Evolutionary conservation across 2,888 invertebrate genomes (phyloP), one percentile per base, ranked within the genome.

Genomic region (Acanthoscelides obtectus): DNA sequence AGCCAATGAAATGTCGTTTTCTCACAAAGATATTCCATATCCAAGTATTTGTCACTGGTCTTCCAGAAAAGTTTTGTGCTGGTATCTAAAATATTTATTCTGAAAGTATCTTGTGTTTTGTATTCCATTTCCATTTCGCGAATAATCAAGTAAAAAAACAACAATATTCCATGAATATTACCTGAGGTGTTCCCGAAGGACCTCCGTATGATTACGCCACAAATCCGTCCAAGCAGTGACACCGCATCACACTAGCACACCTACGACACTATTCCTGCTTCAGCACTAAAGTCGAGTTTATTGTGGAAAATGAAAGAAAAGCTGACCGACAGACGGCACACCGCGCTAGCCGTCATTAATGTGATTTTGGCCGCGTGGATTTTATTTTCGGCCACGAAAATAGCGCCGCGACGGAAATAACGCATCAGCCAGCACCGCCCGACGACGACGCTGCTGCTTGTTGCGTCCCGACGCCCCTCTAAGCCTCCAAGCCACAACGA

Each of bases 361-460:
- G 45, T 45, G 45, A 45, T 76, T 75, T 78, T 77, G 78, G 77
- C 80, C 79, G 77, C 77, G 72, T 77, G 79, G 80, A 80, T 78
- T 79, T 81, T 79, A 81, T 81, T 81, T 81, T 79, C 76, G 74
- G 79, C 45, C 78, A 75, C 81, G 77, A 78, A 82, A 82, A 81
- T 81, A 81, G 81, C 80, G 78, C 74, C 77, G 76, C 77, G 79
- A 78, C 81, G 78, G 79, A 82, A 82, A 82, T 82, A 82, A 81
- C 79, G 74, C 73, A 75, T 77, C 74, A 25, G 75, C 77, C 74
- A 25, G 25, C 25, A 25, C 25, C 25, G 25, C 25, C 25, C 25
- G 25, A 25, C 25, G 45, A 6, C 17, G 12, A n/a, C n/a, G n/a
- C n/a, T n/a, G n/a, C n/a, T n/a, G n/a, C n/a, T n/a, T n/a, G n/a